Evolutionary conservation across 2,113 vertebrate species (phyloP).

Genomic region (Chamaea fasciata): DNA sequence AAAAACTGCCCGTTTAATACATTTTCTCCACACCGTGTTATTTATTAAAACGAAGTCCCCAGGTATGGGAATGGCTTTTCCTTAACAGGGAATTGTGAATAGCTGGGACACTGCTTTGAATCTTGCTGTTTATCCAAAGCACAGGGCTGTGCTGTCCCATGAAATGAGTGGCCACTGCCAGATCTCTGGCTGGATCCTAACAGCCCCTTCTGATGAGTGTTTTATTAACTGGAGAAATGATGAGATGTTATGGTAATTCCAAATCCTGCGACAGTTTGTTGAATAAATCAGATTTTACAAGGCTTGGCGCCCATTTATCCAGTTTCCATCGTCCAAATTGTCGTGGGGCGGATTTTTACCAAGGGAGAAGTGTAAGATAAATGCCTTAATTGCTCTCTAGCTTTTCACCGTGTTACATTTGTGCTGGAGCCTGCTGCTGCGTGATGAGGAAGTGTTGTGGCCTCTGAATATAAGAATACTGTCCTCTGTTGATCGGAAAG

Average conservation of each 20-base stretch:
- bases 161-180: background rate
- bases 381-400: slow-evolving; percentile 1
- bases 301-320: background rate
- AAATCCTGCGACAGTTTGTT: background rate
- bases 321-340: background rate
- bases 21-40: background rate
- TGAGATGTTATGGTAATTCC: background rate
- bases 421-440: background rate
- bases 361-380: background rate
- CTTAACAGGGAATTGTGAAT: background rate
- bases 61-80: background rate
- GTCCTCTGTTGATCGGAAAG: slow-evolving; percentile 63
- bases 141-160: background rate
- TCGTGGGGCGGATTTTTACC: background rate
- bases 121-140: background rate
- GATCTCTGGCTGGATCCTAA: background rate
- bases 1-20: background rate
- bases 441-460: background rate
- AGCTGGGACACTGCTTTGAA: background rate
- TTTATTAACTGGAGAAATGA: slow-evolving; percentile 47
- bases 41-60: background rate
- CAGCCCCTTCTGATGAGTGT: background rate
- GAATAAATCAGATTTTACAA: slow-evolving; percentile 25
- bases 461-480: slow-evolving; percentile 50
- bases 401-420: background rate